Base-by-base conservation (phyloP, 2,797 vertebrate genomes). In the Morelia viridis region DNA sequence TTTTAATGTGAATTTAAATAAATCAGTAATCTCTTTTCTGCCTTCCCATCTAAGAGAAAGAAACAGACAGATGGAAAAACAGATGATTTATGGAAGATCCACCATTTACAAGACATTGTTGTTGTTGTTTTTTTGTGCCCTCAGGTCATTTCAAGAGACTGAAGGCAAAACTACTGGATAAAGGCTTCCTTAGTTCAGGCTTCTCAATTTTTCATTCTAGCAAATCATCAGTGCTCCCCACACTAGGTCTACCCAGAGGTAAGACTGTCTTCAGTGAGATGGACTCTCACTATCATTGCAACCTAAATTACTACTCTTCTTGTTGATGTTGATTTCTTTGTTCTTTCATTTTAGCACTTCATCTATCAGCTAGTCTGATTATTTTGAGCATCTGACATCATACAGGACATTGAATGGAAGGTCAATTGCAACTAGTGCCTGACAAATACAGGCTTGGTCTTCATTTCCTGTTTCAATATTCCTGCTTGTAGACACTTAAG, bases 391-490 rank as follows among this genome's bases (percentile, higher is more conserved):
- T 91, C 61, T 92, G 10, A 80, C 71, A 46, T 46, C 71, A 46
- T 80, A 80, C 71, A 80, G 71, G 41, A 80, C 88, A 91, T 9
- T 93, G 5, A 22, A 85, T 93, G 10, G 11, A 93, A 94, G 24
- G n/a, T 93, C 64, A 96, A 86, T 93, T 95, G 93, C 94, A 95
- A 92, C 1, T 0, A 87, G 26, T 88, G 15, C 13, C 24, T 92
- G 60, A 93, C 93, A 94, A 94, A 95, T 64, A 94, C 5, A 19
- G 90, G 88, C 64, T 58, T n/a, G 89, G 28, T 94, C 58, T 95
- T 95, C 89, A 65, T 95, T 96, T 61, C 2, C 53, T 95, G 56
- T 53, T 6, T 94, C 94, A 90, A 85, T 88, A 89, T 92, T 1
- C 85, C 91, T 94, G 1, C 8, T 94, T 57, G 65, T 92, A 89